Evolutionary conservation across 2,888 invertebrate genomes (phyloP), one percentile per base, ranked within the genome.

Genomic region (Chymomyza caudatula): DNA sequence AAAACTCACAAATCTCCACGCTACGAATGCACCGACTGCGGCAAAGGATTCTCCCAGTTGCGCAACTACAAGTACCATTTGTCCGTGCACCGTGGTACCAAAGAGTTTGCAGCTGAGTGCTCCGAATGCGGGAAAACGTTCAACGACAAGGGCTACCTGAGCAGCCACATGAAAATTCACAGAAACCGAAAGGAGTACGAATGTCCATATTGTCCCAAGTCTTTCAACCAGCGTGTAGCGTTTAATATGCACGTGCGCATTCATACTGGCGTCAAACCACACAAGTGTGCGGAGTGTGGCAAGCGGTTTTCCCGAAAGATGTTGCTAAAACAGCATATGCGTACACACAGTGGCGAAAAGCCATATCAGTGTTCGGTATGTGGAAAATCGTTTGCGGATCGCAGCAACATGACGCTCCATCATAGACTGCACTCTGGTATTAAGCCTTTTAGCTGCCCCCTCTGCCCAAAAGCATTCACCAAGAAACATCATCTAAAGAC

Each of bases 171-270:
- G 94, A 96, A 96, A 91, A 96, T 96, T 76, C 96, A 96, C 90
- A 93, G 93, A 71, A 95, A 96, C 87, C 93, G 93, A 69, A 96
- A 95, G 87, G 95, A 96, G 88, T 96, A 96, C 89, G 94, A 94
- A 55, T 96, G 96, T 85, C 92, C 94, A 22, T 93, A 94, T 77
- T 96, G 96, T 83, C 95, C 95, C 0, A 96, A 96, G 89, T 93
- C 95, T 19, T 96, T 96, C 88, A 96, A 96, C 89, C 96, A 96
- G 88, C 92, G 96, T 37, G 96, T 96, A 4, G 96, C 96, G 6
- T 96, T 96, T 90, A 96, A 96, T 86, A 96, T 96, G 96, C 96
- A 96, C 87, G 93, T 95, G 1, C 91, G 96, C 66, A 96, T 96
- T 65, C 96, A 96, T 85, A 95, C 95, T 68, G 96, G 95, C 11